Evolutionary conservation across 2,797 vertebrate species (phyloP).

Genomic region (Denticeps clupeoides): DNA sequence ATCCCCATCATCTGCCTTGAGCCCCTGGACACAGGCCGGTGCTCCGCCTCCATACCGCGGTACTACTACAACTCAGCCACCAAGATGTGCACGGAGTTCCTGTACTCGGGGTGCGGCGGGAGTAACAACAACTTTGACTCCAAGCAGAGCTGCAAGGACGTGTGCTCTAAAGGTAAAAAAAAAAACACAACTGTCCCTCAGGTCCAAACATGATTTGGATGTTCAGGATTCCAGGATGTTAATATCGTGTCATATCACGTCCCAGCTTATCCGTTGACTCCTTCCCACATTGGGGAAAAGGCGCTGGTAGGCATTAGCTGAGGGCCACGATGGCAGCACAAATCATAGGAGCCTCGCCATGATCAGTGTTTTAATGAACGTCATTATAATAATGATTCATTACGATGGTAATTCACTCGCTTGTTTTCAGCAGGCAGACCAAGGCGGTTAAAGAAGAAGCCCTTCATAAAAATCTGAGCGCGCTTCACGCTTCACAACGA

Average conservation of each 20-base stretch:
- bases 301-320: no score
- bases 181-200: no score
- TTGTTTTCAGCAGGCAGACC: constrained; percentile 16
- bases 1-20: constrained; percentile 71
- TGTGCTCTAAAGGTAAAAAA: constrained; percentile 67
- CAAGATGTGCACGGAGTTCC: constrained; percentile 71
- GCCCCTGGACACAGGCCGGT: constrained; percentile 71
- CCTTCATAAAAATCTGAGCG: neutral
- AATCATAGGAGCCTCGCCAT: no score
- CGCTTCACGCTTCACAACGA: no score
- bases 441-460: neutral
- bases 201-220: no score
- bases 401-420: neutral
- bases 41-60: constrained; percentile 72
- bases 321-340: no score
- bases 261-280: no score
- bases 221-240: no score
- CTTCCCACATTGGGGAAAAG: no score
- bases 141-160: constrained; percentile 56
- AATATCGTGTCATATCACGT: no score
- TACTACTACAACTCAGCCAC: constrained; percentile 72
- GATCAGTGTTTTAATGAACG: neutral
- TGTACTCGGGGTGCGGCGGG: constrained; percentile 79
- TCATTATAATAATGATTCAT: neutral
- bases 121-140: constrained; percentile 82